Evolutionary conservation across 2,113 vertebrate genomes (phyloP).

Genomic region (Semnornis frantzii): DNA sequence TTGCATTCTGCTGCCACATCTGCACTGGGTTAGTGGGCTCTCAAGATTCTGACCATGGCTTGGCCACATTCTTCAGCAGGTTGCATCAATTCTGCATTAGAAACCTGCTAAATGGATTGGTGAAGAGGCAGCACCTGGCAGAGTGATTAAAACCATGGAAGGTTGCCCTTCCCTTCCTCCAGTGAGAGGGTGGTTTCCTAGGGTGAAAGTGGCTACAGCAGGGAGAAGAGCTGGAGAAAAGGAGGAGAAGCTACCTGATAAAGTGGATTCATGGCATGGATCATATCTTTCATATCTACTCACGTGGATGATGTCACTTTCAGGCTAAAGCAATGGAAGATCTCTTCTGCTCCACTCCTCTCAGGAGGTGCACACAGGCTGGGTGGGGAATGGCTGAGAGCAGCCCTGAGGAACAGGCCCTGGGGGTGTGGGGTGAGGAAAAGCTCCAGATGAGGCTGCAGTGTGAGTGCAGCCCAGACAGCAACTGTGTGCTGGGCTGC

Average conservation of each 20-base stretch:
- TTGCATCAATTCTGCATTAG: neutral
- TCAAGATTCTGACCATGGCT: neutral
- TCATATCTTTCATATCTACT: neutral
- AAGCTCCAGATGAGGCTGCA: no score
- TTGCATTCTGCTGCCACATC: neutral
- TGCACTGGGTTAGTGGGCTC: neutral
- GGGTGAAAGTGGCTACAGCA: neutral
- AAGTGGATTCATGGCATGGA: neutral
- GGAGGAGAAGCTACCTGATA: neutral
- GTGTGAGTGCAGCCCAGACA: no score
- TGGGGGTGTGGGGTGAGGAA: no score
- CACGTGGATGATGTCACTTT: neutral
- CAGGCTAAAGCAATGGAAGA: neutral
- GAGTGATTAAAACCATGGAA: neutral
- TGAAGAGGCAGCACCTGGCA: neutral
- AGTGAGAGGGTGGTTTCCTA: fast-evolving
- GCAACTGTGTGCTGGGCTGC: no score
- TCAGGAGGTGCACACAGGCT: neutral
- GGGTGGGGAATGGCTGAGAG: no score
- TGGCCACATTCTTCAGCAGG: neutral
- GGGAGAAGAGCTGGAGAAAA: neutral
- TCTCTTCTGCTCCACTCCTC: neutral
- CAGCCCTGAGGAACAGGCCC: no score
- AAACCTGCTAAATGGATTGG: neutral
- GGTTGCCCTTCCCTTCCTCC: fast-evolving